phyloP scores from a whole-genome alignment of 2,113 vertebrate species.

The Isurus oxyrinchus region DNA sequence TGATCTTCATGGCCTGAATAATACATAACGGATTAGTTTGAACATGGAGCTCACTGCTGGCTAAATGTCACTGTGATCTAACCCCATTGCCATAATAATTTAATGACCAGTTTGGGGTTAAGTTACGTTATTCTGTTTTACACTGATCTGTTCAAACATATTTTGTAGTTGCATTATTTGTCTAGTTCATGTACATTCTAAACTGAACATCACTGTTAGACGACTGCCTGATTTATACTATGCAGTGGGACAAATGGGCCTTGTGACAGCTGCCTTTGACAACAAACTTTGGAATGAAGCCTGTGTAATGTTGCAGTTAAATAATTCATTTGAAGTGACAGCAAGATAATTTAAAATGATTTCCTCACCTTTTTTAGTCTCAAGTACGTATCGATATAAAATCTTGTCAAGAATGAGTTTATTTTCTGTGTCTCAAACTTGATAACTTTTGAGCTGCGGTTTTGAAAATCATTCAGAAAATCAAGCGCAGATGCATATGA shows the following conservation, averaged over 20 bases:
- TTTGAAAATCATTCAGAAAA: neutral
- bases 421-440: neutral
- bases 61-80: neutral
- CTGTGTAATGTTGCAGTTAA: conserved; percentile 7
- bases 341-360: neutral
- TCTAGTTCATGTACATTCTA: neutral
- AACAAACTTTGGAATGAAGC: neutral
- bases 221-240: neutral
- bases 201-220: too few relatives aligned
- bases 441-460: neutral
- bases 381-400: neutral
- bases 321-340: conserved; percentile 24
- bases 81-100: neutral
- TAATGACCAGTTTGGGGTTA: neutral
- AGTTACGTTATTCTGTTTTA: neutral
- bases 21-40: neutral
- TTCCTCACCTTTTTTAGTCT: neutral
- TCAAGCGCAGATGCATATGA: neutral
- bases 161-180: neutral
- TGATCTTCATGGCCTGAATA: neutral
- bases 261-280: neutral
- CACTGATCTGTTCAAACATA: neutral
- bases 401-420: neutral
- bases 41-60: neutral
- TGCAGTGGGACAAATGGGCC: neutral